Evolutionary conservation across 2,113 vertebrate genomes (phyloP).

Genomic region (Cyanoramphus novaezelandiae): DNA sequence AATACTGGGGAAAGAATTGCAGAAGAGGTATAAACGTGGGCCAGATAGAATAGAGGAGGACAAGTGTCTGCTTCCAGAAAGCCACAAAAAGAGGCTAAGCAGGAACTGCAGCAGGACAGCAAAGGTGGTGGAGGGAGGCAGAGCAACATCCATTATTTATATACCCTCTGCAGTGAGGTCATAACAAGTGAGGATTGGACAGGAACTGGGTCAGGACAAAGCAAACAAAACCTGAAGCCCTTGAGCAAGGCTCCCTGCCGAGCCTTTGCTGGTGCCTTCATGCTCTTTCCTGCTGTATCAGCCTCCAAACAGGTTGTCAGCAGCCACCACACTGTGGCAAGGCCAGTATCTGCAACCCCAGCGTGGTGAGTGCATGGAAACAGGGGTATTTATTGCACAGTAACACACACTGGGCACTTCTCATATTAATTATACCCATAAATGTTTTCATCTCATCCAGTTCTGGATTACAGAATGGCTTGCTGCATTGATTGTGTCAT

Average conservation of each 20-base stretch:
- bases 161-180: neutral
- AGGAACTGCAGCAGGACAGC: neutral
- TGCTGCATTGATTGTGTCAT: too few relatives aligned
- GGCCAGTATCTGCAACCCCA: neutral
- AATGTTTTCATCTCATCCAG: rapidly evolving
- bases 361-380: rapidly evolving
- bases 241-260: rapidly evolving
- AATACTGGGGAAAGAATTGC: neutral
- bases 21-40: neutral
- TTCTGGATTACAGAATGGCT: neutral
- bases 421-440: rapidly evolving
- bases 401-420: neutral
- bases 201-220: slow-evolving; percentile 33
- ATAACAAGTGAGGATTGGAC: neutral
- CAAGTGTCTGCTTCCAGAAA: neutral
- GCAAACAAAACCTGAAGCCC: neutral
- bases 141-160: neutral
- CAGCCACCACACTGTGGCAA: neutral
- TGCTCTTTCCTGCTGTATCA: neutral
- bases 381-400: neutral
- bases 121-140: neutral
- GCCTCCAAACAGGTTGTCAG: neutral
- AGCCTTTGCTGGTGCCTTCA: rapidly evolving
- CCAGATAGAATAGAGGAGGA: neutral
- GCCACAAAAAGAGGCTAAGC: neutral